phyloP scores from a whole-genome alignment of 2,113 vertebrate genomes.

The Cyanistes caeruleus region DNA sequence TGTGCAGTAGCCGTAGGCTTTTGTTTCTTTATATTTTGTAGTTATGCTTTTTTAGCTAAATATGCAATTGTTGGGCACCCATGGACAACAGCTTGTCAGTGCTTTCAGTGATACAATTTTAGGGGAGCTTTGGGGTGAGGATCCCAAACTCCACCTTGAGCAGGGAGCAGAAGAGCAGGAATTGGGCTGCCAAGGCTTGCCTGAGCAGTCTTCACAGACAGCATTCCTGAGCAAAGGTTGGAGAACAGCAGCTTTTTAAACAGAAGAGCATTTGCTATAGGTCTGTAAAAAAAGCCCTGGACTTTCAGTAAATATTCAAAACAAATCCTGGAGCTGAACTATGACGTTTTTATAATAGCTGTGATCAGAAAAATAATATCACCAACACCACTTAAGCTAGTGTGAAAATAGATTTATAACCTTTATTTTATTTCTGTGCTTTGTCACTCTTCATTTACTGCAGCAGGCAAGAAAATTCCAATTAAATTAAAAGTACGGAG shows the following conservation, averaged over 20 bases:
- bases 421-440: conserved; percentile 57
- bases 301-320: conserved; percentile 55
- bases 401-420: conserved; percentile 58
- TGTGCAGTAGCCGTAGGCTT: background rate
- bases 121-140: background rate
- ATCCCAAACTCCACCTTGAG: background rate
- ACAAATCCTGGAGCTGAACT: conserved; percentile 37
- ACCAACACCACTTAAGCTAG: background rate
- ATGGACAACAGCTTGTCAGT: background rate
- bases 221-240: conserved; percentile 8
- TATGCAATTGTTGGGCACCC: background rate
- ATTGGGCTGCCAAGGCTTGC: background rate
- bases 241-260: background rate
- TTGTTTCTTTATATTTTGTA: conserved; percentile 11
- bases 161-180: background rate
- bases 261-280: background rate
- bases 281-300: background rate
- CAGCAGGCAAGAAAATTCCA: conserved; percentile 63
- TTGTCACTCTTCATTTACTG: conserved; percentile 62
- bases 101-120: background rate
- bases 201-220: background rate
- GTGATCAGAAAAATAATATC: conserved; percentile 41
- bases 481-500: conserved; percentile 68
- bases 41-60: background rate
- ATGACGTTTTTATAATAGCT: conserved; percentile 42